These are phyloP conservation scores for Lycodopsis pacificus DNA, from an alignment of 2,797 vertebrate species.

Conservation along the genomic window DNA sequence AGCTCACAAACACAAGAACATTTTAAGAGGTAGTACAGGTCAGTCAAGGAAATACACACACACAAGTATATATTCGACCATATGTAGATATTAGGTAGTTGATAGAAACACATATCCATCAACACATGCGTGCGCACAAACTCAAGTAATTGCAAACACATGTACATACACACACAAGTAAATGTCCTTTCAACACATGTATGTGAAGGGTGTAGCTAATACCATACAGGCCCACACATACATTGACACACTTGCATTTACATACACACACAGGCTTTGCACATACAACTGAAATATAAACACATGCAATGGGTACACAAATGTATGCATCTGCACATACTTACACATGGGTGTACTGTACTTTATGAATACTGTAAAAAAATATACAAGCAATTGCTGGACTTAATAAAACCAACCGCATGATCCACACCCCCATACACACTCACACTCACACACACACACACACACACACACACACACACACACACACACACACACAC, in stretches of 20 bases:
- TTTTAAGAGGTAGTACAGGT: conserved; percentile 40
- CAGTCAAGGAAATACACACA: conserved; percentile 10
- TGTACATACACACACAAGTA: conserved; percentile 26
- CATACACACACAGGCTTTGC: conserved; percentile 3
- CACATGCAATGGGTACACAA: background rate
- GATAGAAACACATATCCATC: conserved; percentile 70
- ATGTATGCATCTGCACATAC: background rate
- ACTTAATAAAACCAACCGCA: background rate
- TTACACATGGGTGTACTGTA: background rate
- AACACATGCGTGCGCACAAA: conserved; percentile 76
- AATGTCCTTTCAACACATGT: conserved; percentile 17
- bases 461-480: conserved; percentile 22
- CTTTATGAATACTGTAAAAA: background rate
- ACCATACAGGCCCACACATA: conserved; percentile 35
- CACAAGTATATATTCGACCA: conserved; percentile 63
- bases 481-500: conserved; percentile 14
- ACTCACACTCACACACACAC: conserved; percentile 30
- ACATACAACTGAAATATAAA: conserved; percentile 26
- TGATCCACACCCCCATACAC: conserved; percentile 15
- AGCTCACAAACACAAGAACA: conserved; percentile 67
- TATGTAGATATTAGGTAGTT: conserved; percentile 73
- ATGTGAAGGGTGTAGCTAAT: conserved; percentile 22
- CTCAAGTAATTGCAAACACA: conserved; percentile 52
- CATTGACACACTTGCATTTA: conserved; percentile 25
- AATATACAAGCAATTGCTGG: background rate